phyloP scores from a whole-genome alignment of 2,888 invertebrate species.

The Mimachlamys varia region DNA sequence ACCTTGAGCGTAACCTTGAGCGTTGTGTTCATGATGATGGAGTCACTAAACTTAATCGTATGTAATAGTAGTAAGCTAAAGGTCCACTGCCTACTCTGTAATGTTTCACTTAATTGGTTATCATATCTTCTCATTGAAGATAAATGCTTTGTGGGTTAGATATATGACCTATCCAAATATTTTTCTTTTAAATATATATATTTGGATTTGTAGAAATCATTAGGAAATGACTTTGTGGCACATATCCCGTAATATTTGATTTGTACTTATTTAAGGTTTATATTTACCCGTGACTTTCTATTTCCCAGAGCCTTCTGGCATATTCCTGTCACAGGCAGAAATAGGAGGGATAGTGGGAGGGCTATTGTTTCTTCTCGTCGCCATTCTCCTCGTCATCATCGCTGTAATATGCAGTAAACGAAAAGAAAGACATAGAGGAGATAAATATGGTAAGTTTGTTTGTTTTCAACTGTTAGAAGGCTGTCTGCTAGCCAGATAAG shows the following conservation, averaged over 20 bases:
- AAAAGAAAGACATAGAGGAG: constrained; percentile 94
- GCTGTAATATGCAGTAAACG: constrained; percentile 98
- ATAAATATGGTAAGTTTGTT: constrained; percentile 86
- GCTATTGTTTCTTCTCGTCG: constrained; percentile 97
- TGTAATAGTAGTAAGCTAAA: no score
- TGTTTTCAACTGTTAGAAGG: background rate
- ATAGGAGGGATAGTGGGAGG: constrained; percentile 96
- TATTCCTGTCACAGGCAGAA: constrained; percentile 70
- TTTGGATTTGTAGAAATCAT: no score
- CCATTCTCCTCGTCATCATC: constrained; percentile 97
- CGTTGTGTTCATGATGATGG: no score
- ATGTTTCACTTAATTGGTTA: no score
- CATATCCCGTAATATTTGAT: background rate
- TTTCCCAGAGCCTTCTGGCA: constrained; percentile 58
- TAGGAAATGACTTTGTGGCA: background rate
- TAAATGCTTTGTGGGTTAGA: no score
- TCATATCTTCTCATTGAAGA: no score
- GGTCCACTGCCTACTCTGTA: no score
- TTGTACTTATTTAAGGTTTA: background rate
- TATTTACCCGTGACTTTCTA: background rate
- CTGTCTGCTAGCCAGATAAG: no score
- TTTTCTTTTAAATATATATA: no score
- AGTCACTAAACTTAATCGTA: no score
- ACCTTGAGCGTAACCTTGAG: no score
- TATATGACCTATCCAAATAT: no score